phyloP scores from a whole-genome alignment of 2,797 vertebrate species.

The Coregonus suidteri region DNA sequence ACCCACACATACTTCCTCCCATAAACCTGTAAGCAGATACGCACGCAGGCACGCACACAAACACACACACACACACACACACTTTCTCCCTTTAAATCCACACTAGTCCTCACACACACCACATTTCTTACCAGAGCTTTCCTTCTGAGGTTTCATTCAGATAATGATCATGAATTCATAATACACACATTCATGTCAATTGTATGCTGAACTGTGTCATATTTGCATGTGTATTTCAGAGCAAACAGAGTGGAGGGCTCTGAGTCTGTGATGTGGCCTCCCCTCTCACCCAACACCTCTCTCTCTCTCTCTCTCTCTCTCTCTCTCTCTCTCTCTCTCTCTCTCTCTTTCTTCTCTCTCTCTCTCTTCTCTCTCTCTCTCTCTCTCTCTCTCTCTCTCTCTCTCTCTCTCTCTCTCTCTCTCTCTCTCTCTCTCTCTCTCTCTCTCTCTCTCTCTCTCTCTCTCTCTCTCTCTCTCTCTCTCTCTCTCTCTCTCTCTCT shows the following conservation, averaged over 20 bases:
- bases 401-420: background rate
- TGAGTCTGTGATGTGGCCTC: conserved; percentile 65
- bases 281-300: conserved; percentile 4
- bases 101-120: conserved; percentile 23
- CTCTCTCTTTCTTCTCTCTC: background rate
- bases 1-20: background rate
- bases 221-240: conserved; percentile 64
- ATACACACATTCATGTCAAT: conserved; percentile 69
- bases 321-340: background rate
- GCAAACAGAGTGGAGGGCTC: conserved; percentile 61
- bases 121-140: conserved; percentile 54
- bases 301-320: background rate
- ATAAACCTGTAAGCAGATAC: conserved; percentile 4
- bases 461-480: background rate
- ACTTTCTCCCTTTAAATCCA: conserved; percentile 3
- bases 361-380: background rate
- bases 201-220: conserved; percentile 67
- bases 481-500: background rate
- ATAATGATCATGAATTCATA: conserved; percentile 68
- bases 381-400: background rate
- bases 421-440: background rate
- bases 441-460: conserved; percentile 3
- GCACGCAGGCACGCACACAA: conserved; percentile 2
- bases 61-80: background rate
- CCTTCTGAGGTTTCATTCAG: conserved; percentile 48